phyloP scores from a whole-genome alignment of 1,140 invertebrate species.

The Euborellia annulipes region DNA sequence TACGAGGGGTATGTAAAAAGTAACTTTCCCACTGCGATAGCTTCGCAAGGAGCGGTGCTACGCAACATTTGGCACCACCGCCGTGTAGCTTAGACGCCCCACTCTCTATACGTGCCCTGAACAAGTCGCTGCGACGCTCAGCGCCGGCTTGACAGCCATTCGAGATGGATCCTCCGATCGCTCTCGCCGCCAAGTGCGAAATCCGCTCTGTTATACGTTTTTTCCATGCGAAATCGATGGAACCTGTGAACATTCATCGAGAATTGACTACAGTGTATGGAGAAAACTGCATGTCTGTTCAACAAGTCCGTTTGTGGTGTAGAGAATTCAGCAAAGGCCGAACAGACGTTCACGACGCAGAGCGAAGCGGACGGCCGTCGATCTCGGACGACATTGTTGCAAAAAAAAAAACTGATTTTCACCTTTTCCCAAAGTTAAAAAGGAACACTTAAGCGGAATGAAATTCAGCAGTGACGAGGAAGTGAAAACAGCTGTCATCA shows the following conservation, averaged over 20 bases:
- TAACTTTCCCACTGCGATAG: too few relatives aligned
- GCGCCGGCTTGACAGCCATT: conserved; percentile 3
- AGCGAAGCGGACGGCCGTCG: conserved; percentile 4
- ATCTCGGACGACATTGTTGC: conserved; percentile 6
- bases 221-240: conserved; percentile 1
- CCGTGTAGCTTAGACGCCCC: too few relatives aligned
- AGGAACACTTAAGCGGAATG: too few relatives aligned
- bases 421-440: too few relatives aligned
- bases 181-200: conserved; percentile 3
- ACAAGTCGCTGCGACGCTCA: too few relatives aligned
- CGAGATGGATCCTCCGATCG: conserved; percentile 1
- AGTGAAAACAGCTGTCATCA: too few relatives aligned
- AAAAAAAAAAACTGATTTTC: too few relatives aligned
- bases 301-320: conserved; percentile 3
- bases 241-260: conserved; percentile 7
- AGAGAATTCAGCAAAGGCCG: conserved; percentile 4
- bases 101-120: too few relatives aligned
- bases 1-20: too few relatives aligned
- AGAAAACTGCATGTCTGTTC: conserved; percentile 3
- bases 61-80: too few relatives aligned
- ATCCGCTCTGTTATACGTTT: conserved; percentile 5
- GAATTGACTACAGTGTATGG: conserved; percentile 2
- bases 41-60: too few relatives aligned
- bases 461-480: too few relatives aligned
- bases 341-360: conserved; percentile 2